A percentile compares a stretch with the other conserved stretches of the same genome.
Evolutionary conservation across 2,888 invertebrate genomes (phyloP).

Genomic region (Caenorhabditis doughertyi): DNA sequence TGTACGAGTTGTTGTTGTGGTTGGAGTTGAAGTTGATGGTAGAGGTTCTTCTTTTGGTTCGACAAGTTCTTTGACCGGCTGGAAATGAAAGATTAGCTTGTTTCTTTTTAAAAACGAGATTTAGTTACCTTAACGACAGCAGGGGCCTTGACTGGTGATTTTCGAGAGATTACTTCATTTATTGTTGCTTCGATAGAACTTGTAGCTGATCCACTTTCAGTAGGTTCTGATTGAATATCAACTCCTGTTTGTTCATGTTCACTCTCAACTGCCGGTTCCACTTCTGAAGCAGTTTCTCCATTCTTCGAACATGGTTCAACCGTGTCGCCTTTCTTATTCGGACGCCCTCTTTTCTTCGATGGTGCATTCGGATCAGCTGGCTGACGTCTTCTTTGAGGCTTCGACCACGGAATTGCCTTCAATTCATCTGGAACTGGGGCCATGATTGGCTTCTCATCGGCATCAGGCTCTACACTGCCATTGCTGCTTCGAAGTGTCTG

Average conservation of each 20-base stretch:
- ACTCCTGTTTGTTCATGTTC: background rate
- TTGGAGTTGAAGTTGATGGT: background rate
- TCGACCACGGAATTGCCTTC: conserved; percentile 33
- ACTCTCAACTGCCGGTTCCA: background rate
- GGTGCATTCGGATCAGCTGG: conserved; percentile 11
- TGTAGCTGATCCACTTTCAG: too few species aligned
- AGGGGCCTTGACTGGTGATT: background rate
- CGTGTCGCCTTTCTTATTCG: conserved; percentile 20
- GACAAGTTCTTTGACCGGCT: background rate
- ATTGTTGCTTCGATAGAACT: too few species aligned
- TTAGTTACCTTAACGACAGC: background rate
- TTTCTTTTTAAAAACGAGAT: background rate
- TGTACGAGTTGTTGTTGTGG: conserved; percentile 50
- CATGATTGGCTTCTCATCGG: conserved; percentile 37
- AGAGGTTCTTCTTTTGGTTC: conserved; percentile 4
- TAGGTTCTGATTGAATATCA: too few species aligned
- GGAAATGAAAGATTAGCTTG: background rate
- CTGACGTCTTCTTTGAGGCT: conserved; percentile 26
- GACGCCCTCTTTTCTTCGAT: conserved; percentile 31
- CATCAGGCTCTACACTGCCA: conserved; percentile 9
- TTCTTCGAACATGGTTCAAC: too few species aligned
- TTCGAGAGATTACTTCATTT: background rate
- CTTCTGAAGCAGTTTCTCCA: background rate
- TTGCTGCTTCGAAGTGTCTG: background rate
- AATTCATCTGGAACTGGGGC: conserved; percentile 21